phyloP scores from a whole-genome alignment of 1,140 invertebrate genomes.

The Dryas iulia region DNA sequence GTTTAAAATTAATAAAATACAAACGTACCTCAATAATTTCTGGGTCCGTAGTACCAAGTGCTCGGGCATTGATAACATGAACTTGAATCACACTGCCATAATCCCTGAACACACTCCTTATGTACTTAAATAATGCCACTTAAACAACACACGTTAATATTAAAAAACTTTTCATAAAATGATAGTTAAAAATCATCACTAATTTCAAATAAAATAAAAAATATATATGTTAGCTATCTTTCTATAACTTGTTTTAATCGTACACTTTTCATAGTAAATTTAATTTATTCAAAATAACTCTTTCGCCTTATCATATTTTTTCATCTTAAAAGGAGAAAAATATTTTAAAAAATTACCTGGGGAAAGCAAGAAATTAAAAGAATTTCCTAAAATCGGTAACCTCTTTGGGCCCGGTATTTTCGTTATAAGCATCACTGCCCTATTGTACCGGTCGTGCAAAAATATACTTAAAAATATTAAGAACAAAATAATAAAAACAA shows the following conservation, averaged over 20 bases:
- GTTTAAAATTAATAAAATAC: neutral
- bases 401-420: constrained; percentile 19
- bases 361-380: constrained; percentile 4
- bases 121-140: constrained; percentile 19
- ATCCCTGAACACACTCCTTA: neutral
- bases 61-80: constrained; percentile 3
- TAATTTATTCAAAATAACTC: too few species aligned
- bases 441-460: constrained; percentile 5
- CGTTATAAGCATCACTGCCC: neutral
- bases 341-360: constrained; percentile 13
- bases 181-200: too few species aligned
- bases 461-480: neutral
- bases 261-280: too few species aligned
- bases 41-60: constrained; percentile 15
- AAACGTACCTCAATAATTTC: constrained; percentile 24
- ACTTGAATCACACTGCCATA: constrained; percentile 13
- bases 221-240: too few species aligned
- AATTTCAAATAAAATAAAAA: too few species aligned
- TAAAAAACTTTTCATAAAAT: too few species aligned
- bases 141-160: too few species aligned
- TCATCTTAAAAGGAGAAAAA: too few species aligned
- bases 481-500: neutral
- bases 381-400: constrained; percentile 24
- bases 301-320: too few species aligned
- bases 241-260: too few species aligned